Percentiles rank a stretch among this genome's conserved stretches.
Evolutionary conservation across 2,888 invertebrate genomes (phyloP).

Genomic region (Epinotia ramella): DNA sequence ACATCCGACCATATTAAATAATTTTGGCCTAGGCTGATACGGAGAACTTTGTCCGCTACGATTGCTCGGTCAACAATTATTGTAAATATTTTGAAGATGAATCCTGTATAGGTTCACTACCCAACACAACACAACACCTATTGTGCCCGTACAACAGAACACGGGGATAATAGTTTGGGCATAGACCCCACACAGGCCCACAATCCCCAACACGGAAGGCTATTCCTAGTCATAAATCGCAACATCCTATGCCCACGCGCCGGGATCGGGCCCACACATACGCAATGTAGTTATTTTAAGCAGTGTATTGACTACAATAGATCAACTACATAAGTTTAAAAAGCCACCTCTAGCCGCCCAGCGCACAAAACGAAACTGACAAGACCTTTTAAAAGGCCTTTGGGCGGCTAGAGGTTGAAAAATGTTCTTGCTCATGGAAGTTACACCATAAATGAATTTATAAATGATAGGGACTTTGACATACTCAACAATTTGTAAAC

Average conservation of each 20-base stretch:
- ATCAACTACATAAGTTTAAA: no score
- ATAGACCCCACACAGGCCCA: constrained; percentile 22
- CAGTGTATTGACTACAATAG: constrained; percentile 6
- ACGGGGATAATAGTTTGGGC: constrained; percentile 12
- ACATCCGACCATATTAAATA: no score
- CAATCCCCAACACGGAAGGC: constrained; percentile 40
- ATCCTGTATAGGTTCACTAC: neutral
- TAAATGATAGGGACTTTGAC: no score
- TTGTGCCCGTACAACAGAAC: neutral
- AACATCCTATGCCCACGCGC: constrained; percentile 37
- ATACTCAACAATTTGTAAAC: no score
- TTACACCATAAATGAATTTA: no score
- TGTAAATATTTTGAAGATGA: neutral
- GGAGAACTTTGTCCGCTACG: no score
- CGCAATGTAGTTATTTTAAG: neutral
- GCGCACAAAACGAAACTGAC: no score
- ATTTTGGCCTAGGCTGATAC: no score
- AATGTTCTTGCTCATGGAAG: no score
- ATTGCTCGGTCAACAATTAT: neutral
- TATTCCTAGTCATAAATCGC: constrained; percentile 38
- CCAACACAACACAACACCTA: neutral
- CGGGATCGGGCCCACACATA: constrained; percentile 35
- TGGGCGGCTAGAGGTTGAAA: no score
- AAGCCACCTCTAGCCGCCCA: no score
- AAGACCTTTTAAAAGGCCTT: no score